These are phyloP conservation scores for Semibalanus balanoides DNA, from an alignment of 1,140 invertebrate species.

Conservation along the genomic window DNA sequence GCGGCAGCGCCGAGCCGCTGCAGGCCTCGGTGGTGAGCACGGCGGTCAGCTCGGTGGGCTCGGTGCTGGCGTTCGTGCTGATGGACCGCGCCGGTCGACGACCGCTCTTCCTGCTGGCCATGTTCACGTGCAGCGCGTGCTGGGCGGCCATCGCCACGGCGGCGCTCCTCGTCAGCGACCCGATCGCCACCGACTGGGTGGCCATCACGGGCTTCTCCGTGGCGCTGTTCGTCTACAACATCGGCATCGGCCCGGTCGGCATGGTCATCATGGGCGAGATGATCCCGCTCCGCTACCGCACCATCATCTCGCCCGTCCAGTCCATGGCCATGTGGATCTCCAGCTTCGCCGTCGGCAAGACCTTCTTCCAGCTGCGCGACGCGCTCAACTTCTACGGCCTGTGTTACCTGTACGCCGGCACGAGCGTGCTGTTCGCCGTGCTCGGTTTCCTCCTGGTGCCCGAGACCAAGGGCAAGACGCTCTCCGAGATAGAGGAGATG, in stretches of 20 bases:
- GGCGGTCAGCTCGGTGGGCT: neutral
- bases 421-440: neutral
- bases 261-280: slow-evolving; percentile 6
- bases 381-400: neutral
- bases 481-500: neutral
- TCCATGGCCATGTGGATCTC: neutral
- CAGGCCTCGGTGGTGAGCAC: neutral
- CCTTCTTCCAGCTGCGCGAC: slow-evolving; percentile 5
- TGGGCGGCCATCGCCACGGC: neutral
- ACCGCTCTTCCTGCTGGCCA: neutral
- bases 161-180: neutral
- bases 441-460: neutral
- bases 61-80: neutral
- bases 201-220: neutral
- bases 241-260: slow-evolving; percentile 4
- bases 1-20: neutral
- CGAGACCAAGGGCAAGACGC: slow-evolving; percentile 1
- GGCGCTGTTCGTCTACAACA: slow-evolving; percentile 5
- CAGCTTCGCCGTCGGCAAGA: slow-evolving; percentile 4
- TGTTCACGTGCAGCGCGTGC: neutral
- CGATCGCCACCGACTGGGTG: slow-evolving; percentile 6
- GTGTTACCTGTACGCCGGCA: neutral
- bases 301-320: neutral
- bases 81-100: neutral
- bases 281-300: slow-evolving; percentile 1